Percentiles rank a stretch among this genome's conserved stretches.
phyloP scores from a whole-genome alignment of 2,113 vertebrate species.

The Podiceps cristatus region DNA sequence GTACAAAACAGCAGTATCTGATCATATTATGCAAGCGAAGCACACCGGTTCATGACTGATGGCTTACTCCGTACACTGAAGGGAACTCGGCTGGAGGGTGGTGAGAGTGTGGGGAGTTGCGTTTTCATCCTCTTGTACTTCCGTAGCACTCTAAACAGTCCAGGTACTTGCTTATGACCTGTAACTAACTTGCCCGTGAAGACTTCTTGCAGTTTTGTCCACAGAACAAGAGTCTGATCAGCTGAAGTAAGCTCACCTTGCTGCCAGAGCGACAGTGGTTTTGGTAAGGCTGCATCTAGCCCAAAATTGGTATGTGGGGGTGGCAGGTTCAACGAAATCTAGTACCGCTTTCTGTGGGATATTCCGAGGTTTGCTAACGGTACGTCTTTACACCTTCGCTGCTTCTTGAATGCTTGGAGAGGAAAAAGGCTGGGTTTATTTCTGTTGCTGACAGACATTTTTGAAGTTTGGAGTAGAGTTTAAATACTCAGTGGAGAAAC shows the following conservation, averaged over 20 bases:
- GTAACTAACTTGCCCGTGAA: rapidly evolving
- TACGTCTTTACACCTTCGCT: background rate
- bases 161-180: background rate
- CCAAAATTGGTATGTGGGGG: rapidly evolving
- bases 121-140: background rate
- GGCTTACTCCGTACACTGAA: background rate
- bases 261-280: background rate
- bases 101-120: background rate
- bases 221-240: background rate
- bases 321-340: background rate
- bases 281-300: background rate
- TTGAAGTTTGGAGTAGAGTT: background rate
- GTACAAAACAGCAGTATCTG: background rate
- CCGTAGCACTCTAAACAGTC: background rate
- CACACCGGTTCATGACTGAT: background rate
- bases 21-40: background rate
- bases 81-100: background rate
- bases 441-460: background rate
- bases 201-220: background rate
- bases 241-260: background rate
- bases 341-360: background rate
- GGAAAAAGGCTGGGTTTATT: background rate
- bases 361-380: background rate
- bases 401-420: background rate
- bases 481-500: background rate